A percentile compares a stretch with the other conserved stretches of the same genome.
Conservation (phyloP, 30 jellyfish, hydroid and myxozoan genomes). For the Phacellophora camtschatica region DNA sequence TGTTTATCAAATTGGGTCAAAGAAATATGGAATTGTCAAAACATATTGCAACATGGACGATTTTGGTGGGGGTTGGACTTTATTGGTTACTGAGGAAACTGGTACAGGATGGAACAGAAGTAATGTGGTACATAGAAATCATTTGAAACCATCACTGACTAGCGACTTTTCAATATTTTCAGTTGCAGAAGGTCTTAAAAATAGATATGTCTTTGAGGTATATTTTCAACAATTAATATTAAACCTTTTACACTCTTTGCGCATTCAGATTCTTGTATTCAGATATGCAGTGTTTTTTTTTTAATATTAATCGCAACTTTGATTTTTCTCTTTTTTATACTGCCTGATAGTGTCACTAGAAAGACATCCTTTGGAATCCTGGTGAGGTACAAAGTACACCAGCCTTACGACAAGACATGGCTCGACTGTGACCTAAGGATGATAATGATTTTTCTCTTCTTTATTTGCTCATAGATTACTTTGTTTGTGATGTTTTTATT, state of each 20-base stretch:
- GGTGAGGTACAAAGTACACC: too few species aligned
- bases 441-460: too few species aligned
- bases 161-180: constrained; percentile 58
- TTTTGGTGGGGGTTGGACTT: constrained; percentile 90
- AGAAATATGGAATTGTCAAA: constrained; percentile 17
- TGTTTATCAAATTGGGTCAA: constrained; percentile 25
- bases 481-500: neutral
- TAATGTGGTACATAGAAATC: neutral
- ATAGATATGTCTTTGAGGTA: neutral
- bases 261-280: too few species aligned
- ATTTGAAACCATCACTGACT: neutral
- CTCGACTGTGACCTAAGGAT: too few species aligned
- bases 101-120: constrained; percentile 46
- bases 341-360: too few species aligned
- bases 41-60: constrained; percentile 74
- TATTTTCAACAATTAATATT: too few species aligned
- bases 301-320: too few species aligned
- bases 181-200: constrained; percentile 34
- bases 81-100: constrained; percentile 27
- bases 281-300: too few species aligned
- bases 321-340: too few species aligned
- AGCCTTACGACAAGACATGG: too few species aligned
- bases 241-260: too few species aligned
- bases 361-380: too few species aligned
- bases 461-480: neutral